Evolutionary conservation across 2,888 invertebrate genomes (phyloP).

Genomic region (Oscheius sp.): DNA sequence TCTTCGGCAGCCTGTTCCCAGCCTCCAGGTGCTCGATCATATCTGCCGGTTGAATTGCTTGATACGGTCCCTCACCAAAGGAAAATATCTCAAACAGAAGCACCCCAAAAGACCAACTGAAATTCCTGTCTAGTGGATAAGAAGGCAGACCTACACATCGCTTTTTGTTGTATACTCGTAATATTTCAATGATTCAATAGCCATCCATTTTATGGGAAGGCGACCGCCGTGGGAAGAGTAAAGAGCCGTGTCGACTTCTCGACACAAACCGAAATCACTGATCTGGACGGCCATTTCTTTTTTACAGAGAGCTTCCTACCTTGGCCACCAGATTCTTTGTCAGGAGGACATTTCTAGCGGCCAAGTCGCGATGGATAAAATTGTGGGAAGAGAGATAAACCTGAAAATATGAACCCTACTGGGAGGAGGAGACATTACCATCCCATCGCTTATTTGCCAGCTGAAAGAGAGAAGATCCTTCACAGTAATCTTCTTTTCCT

Average conservation of each 20-base stretch:
- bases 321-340: conserved; percentile 61
- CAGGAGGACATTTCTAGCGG: conserved; percentile 60
- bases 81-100: conserved; percentile 62
- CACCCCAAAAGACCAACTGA: conserved; percentile 64
- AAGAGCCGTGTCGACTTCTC: conserved; percentile 57
- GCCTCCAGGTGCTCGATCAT: conserved; percentile 57
- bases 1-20: conserved; percentile 54
- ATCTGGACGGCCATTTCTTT: conserved; percentile 45
- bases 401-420: too few species aligned
- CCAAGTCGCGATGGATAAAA: conserved; percentile 36
- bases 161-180: conserved; percentile 59
- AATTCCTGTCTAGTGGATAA: too few species aligned
- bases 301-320: conserved; percentile 36
- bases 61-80: conserved; percentile 60
- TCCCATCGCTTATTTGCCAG: conserved; percentile 64
- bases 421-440: neutral
- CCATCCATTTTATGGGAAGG: conserved; percentile 69
- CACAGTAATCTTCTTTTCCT: conserved; percentile 5
- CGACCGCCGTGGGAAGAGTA: conserved; percentile 65
- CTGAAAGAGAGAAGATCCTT: conserved; percentile 62
- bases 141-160: conserved; percentile 52
- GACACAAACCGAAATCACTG: conserved; percentile 64
- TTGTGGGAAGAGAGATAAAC: neutral
- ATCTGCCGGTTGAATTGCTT: conserved; percentile 57
- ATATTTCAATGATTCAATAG: conserved; percentile 61